These are phyloP conservation scores for Paramormyrops kingsleyae DNA, from an alignment of 2,113 vertebrate genomes.

Conservation along the genomic window DNA sequence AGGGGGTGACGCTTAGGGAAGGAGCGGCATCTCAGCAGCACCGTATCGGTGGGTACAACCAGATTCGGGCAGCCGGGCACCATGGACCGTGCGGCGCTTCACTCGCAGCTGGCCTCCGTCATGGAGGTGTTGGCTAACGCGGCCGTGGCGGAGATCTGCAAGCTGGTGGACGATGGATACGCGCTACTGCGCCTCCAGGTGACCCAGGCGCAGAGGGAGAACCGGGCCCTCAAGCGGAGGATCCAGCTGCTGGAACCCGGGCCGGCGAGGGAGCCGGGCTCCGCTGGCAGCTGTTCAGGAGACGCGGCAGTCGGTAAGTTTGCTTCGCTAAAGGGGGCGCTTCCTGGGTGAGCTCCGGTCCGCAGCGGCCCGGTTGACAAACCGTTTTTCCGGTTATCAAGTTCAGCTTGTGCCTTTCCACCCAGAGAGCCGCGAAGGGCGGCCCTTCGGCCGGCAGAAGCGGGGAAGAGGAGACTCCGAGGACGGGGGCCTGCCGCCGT, in stretches of 20 bases:
- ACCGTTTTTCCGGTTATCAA: neutral
- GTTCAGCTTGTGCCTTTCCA: neutral
- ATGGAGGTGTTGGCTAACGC: conserved; percentile 19
- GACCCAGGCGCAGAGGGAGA: conserved; percentile 14
- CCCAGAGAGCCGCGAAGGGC: neutral
- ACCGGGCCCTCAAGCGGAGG: neutral
- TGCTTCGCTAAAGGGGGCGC: neutral
- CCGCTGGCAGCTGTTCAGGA: neutral
- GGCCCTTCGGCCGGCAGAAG: neutral
- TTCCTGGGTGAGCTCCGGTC: neutral
- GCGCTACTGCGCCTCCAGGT: conserved; percentile 9
- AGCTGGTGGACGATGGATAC: conserved; percentile 13
- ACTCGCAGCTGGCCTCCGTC: conserved; percentile 15
- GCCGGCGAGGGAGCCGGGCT: neutral
- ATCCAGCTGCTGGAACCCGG: conserved; percentile 1
- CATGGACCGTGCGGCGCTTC: conserved; percentile 3
- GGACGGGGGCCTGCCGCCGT: neutral
- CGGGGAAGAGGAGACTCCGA: neutral
- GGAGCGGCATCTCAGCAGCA: neutral
- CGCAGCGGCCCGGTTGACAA: neutral
- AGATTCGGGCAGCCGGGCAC: neutral
- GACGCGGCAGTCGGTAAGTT: neutral
- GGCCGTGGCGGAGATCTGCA: conserved; percentile 18
- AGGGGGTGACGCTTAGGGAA: neutral
- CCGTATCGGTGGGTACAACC: neutral